Base-by-base conservation (phyloP, 2,888 invertebrate species). In the Sphaerophoria rueppellii region DNA sequence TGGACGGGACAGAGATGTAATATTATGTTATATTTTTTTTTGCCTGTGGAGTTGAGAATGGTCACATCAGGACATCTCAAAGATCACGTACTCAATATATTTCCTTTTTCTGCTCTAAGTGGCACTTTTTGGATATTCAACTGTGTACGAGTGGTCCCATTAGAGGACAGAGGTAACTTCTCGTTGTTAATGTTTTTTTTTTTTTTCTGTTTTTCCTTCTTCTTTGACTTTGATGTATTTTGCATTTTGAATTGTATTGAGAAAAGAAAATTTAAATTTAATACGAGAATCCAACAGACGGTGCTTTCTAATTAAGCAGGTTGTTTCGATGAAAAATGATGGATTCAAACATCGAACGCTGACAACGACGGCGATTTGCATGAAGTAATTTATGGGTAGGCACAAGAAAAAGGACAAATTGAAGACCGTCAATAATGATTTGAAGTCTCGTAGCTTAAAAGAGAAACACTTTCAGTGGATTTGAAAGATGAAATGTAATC, bases 41-140 rank as follows among this genome's bases (percentile, higher is more conserved):
- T 60, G 16, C 16, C 6, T 34, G 50, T 35, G 14, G 16, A 73
- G 55, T 54, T 24, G 91, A 90, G 90, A 91, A 91, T 88, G 90
- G 89, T 91, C 91, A 91, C 91, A 91, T 91, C 89, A 89, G 91
- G 91, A 90, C 90, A 90, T 90, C 88, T 89, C 90, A 90, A 89
- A 90, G 91, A 91, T 91, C 91, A 91, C 91, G 91, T 91, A 91
- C 90, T 91, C 91, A 91, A 91, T 91, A 91, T 91, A 91, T 91
- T 81, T 85, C 85, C 85, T 81, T 81, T 85, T 85, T 85, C 85
- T 85, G 81, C 85, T 85, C 81, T 85, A 85, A 85, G 85, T 85
- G 85, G 81, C 85, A 85, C 85, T 85, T 85, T 81, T 73, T 85
- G 58, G 85, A 85, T 85, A 85, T 85, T 81, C 85, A 85, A 85